Conservation (phyloP, 2,113 vertebrate genomes). For the Bostrychus sinensis region DNA sequence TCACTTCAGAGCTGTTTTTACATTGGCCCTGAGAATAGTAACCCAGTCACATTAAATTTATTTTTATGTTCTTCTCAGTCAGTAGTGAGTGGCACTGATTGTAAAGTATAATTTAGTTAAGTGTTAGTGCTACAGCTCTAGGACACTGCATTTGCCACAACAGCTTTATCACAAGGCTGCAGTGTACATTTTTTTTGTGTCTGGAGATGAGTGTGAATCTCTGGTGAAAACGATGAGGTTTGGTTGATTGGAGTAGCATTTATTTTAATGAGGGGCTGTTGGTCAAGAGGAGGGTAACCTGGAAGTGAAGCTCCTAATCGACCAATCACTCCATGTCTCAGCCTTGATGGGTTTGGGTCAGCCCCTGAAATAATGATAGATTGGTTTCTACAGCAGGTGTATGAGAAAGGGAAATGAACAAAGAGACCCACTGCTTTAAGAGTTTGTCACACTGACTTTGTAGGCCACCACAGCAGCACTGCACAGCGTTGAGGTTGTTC, state of each 20-base stretch:
- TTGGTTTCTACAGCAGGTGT: conserved; percentile 1
- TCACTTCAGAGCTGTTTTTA: neutral
- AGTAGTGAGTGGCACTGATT: neutral
- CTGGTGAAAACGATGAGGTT: neutral
- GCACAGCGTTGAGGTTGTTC: neutral
- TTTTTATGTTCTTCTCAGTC: neutral
- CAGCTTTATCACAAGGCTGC: neutral
- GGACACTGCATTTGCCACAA: neutral
- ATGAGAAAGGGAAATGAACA: neutral
- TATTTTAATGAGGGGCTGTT: conserved; percentile 1
- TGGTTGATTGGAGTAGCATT: conserved; percentile 7
- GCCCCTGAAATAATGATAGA: conserved; percentile 5
- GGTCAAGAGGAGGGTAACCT: conserved; percentile 4
- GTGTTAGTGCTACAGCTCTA: neutral
- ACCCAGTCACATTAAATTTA: conserved; percentile 2
- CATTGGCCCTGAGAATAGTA: neutral
- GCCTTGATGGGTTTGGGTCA: conserved; percentile 11
- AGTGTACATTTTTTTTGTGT: neutral
- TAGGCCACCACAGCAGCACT: neutral
- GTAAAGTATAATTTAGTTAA: neutral
- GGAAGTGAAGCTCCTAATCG: neutral
- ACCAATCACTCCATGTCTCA: conserved; percentile 9
- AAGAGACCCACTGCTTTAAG: neutral
- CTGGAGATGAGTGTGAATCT: neutral
- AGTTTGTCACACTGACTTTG: neutral